Conservation (phyloP, 2,888 invertebrate species). For the Caenorhabditis sp. region DNA sequence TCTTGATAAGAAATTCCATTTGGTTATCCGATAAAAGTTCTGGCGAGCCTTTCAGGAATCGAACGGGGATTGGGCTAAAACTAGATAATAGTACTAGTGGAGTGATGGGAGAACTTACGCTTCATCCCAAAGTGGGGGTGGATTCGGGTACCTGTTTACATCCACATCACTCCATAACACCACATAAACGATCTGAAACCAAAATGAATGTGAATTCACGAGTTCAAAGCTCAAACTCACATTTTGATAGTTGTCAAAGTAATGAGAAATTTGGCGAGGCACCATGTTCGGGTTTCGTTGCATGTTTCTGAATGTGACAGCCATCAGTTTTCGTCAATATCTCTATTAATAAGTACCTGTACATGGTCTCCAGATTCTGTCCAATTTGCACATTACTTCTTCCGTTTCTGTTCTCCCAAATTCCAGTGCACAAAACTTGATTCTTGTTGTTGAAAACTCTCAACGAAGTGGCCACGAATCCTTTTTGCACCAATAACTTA, state of each 20-base stretch:
- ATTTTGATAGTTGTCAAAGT: conserved; percentile 71
- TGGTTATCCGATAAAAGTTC: conserved; percentile 76
- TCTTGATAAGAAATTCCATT: conserved; percentile 77
- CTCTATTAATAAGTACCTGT: conserved; percentile 29
- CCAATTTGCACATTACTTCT: conserved; percentile 78
- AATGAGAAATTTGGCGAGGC: conserved; percentile 81
- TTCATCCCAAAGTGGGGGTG: conserved; percentile 79
- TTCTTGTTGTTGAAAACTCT: conserved; percentile 79
- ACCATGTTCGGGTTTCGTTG: conserved; percentile 69
- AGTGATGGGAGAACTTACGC: conserved; percentile 29
- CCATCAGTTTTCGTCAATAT: not conserved
- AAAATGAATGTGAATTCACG: not conserved
- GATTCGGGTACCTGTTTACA: conserved; percentile 78
- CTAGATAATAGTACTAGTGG: not conserved
- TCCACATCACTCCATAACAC: conserved; percentile 82
- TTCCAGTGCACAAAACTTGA: conserved; percentile 81
- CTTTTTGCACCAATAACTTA: conserved; percentile 69
- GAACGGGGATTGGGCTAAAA: conserved; percentile 74
- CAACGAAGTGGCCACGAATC: conserved; percentile 79
- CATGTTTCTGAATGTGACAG: conserved; percentile 49
- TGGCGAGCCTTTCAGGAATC: conserved; percentile 73
- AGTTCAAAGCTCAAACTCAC: too few relatives aligned
- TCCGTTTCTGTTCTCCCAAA: conserved; percentile 81
- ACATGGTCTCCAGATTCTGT: conserved; percentile 76
- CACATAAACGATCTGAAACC: conserved; percentile 71